A percentile compares a stretch with the other conserved stretches of the same genome.
Conservation (phyloP, 2,888 invertebrate genomes). For the Polietes domitor region DNA sequence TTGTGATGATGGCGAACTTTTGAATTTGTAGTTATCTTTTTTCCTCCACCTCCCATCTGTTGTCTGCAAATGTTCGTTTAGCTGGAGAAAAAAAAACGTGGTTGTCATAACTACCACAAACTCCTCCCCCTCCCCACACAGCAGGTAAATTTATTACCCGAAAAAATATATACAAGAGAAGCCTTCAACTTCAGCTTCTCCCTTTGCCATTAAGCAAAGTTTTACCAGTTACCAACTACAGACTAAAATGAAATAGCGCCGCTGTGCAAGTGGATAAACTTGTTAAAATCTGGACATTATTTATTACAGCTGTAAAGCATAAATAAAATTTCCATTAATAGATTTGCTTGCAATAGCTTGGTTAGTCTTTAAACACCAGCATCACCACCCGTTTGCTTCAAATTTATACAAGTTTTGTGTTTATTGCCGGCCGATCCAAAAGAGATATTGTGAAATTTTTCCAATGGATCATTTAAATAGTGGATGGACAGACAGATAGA, state of each 20-base stretch:
- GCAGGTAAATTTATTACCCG: neutral
- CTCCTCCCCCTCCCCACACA: neutral
- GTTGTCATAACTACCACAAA: no score
- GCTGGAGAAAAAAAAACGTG: neutral
- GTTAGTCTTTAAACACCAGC: no score
- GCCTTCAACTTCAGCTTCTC: neutral
- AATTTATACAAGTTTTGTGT: no score
- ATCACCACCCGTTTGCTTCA: no score
- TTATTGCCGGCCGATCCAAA: no score
- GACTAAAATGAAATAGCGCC: neutral
- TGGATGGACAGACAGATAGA: no score
- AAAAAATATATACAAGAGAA: neutral
- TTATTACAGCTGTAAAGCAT: slow-evolving; percentile 28
- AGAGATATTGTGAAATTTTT: no score
- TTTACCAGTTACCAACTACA: neutral
- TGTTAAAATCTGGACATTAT: slow-evolving; percentile 29
- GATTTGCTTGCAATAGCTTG: neutral
- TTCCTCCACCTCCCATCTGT: no score
- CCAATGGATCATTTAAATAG: no score
- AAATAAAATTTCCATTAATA: slow-evolving; percentile 8
- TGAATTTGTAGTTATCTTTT: no score
- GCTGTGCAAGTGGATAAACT: slow-evolving; percentile 24
- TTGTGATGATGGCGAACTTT: no score
- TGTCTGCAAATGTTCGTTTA: no score
- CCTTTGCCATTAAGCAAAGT: neutral